Evolutionary conservation across 2,113 vertebrate species (phyloP).

Genomic region (Dunckerocampus dactyliophorus): DNA sequence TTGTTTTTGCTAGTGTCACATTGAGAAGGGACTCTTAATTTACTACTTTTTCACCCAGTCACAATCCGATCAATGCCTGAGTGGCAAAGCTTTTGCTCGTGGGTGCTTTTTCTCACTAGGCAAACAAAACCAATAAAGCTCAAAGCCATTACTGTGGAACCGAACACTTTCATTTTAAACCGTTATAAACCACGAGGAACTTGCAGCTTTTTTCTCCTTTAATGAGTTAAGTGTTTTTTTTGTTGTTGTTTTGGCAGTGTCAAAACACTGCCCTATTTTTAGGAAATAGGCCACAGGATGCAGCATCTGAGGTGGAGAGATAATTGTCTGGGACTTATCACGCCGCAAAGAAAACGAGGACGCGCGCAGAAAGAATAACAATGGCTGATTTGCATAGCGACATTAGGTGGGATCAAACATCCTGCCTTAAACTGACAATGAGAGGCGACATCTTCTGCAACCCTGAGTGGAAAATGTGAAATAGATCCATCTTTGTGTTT

Average conservation of each 20-base stretch:
- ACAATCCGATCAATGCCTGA: conserved; percentile 59
- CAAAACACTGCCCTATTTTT: conserved; percentile 33
- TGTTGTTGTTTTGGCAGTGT: conserved; percentile 26
- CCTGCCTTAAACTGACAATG: conserved; percentile 41
- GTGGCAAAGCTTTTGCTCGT: conserved; percentile 55
- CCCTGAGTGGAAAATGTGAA: conserved; percentile 52
- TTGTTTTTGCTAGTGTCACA: conserved; percentile 58
- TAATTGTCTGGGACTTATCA: conserved; percentile 34
- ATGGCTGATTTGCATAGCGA: conserved; percentile 46
- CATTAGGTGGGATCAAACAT: conserved; percentile 49
- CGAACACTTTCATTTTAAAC: conserved; percentile 37
- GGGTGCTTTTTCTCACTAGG: conserved; percentile 40
- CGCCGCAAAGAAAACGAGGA: conserved; percentile 15
- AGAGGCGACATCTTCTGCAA: conserved; percentile 29
- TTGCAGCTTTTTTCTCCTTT: conserved; percentile 6
- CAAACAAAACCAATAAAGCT: conserved; percentile 58
- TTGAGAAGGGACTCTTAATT: conserved; percentile 54
- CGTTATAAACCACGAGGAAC: conserved; percentile 34
- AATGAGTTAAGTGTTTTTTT: conserved; percentile 34
- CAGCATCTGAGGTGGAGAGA: conserved; percentile 33
- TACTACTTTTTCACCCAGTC: conserved; percentile 52
- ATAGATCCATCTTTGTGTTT: conserved; percentile 55
- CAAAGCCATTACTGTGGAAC: conserved; percentile 59
- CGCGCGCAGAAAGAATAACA: conserved; percentile 5
- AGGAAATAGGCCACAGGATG: conserved; percentile 46